Conservation (phyloP, 2,888 invertebrate species). For the Drosophila meridiana region DNA sequence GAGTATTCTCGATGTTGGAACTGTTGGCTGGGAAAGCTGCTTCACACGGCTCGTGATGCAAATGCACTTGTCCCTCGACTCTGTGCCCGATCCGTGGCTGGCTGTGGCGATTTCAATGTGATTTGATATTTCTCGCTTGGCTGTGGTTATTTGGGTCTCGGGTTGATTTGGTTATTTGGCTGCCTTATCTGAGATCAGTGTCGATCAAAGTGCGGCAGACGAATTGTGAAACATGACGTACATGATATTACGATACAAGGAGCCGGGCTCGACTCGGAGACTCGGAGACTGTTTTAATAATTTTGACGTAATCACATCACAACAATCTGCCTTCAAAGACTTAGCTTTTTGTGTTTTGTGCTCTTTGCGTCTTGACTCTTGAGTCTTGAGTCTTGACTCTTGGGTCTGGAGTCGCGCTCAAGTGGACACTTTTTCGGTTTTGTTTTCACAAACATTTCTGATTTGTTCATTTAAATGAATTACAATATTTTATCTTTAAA, state of each 20-base stretch:
- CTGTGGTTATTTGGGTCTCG: constrained; percentile 38
- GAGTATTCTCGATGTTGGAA: constrained; percentile 36
- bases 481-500: constrained; percentile 78
- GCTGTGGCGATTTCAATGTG: constrained; percentile 18
- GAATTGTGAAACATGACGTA: constrained; percentile 75
- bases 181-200: constrained; percentile 75
- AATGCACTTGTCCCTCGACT: constrained; percentile 67
- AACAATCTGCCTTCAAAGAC: constrained; percentile 63
- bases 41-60: constrained; percentile 71
- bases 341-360: constrained; percentile 50
- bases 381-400: neutral
- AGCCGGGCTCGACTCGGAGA: constrained; percentile 21
- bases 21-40: constrained; percentile 54
- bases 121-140: constrained; percentile 31
- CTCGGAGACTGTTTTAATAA: constrained; percentile 77
- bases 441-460: constrained; percentile 45
- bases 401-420: constrained; percentile 31
- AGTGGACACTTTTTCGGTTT: constrained; percentile 59
- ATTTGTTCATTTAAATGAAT: constrained; percentile 80
- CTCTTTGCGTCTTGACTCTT: constrained; percentile 10
- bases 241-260: constrained; percentile 44
- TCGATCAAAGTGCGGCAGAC: constrained; percentile 72
- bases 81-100: constrained; percentile 5
- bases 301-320: constrained; percentile 81
- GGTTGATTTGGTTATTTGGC: constrained; percentile 55